Conservation (phyloP, 2,888 invertebrate genomes). For the Congeria kusceri region DNA sequence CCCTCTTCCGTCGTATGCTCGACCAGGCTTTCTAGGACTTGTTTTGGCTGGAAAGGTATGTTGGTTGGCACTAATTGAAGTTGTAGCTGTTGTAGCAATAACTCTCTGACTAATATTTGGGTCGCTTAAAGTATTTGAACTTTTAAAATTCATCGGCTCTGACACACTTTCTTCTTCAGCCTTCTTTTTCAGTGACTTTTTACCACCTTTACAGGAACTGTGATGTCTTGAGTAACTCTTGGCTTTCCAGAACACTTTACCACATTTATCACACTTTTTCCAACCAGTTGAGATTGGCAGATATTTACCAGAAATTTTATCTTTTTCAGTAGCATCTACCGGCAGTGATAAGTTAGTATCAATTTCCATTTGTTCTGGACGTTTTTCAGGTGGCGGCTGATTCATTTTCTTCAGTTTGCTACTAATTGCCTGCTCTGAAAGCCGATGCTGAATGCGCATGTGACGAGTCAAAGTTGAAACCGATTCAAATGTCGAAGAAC, state of each 20-base stretch:
- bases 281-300: conserved; percentile 34
- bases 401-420: not conserved
- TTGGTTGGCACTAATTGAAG: not conserved
- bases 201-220: conserved; percentile 30
- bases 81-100: not conserved
- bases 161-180: not conserved
- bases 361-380: not conserved
- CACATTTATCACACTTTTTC: conserved; percentile 57
- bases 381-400: not conserved
- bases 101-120: not conserved
- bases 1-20: too few species aligned
- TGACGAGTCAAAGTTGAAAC: too few species aligned
- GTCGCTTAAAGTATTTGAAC: not conserved
- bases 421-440: not conserved
- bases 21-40: too few species aligned
- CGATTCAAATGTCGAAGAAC: not conserved
- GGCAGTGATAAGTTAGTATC: not conserved
- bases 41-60: too few species aligned
- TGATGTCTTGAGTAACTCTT: conserved; percentile 44
- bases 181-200: not conserved
- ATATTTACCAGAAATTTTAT: not conserved
- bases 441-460: too few species aligned
- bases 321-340: not conserved
- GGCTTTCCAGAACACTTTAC: conserved; percentile 47
- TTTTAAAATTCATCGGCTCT: not conserved